A percentile compares a stretch with the other conserved stretches of the same genome.
Conservation (phyloP, 2,888 invertebrate species). For the Drosophila niveifrons region DNA sequence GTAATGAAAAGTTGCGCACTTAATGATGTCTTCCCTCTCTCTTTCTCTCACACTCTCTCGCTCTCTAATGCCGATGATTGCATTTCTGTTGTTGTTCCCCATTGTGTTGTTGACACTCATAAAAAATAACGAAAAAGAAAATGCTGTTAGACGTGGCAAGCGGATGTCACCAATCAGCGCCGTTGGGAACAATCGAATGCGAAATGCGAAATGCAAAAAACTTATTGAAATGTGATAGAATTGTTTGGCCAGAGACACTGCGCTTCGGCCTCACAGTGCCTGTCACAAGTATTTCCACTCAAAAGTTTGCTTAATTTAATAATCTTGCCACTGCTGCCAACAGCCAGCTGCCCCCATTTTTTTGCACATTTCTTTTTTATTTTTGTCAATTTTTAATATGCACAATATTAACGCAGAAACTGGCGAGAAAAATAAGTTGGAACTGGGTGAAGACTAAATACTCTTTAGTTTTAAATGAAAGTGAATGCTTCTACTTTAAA, state of each 20-base stretch:
- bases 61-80: conserved; percentile 1
- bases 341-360: conserved; percentile 26
- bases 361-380: conserved; percentile 35
- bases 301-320: conserved; percentile 65
- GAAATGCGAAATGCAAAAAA: conserved; percentile 14
- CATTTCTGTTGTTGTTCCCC: not conserved
- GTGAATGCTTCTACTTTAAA: no score
- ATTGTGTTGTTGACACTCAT: conserved; percentile 5
- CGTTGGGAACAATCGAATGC: conserved; percentile 27
- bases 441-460: not conserved
- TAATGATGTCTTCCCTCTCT: conserved; percentile 56
- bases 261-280: conserved; percentile 8
- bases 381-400: conserved; percentile 33
- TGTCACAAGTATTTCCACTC: conserved; percentile 26
- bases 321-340: conserved; percentile 16
- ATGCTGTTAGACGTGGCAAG: conserved; percentile 32
- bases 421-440: not conserved
- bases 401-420: conserved; percentile 41
- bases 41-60: not conserved
- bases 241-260: conserved; percentile 22
- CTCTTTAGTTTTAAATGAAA: not conserved
- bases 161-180: conserved; percentile 63
- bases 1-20: conserved; percentile 74
- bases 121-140: conserved; percentile 19
- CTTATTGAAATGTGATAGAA: conserved; percentile 45